A percentile compares a stretch with the other conserved stretches of the same genome.
Conservation (phyloP, 1,140 invertebrate species). For the Leptinotarsa lineolata region DNA sequence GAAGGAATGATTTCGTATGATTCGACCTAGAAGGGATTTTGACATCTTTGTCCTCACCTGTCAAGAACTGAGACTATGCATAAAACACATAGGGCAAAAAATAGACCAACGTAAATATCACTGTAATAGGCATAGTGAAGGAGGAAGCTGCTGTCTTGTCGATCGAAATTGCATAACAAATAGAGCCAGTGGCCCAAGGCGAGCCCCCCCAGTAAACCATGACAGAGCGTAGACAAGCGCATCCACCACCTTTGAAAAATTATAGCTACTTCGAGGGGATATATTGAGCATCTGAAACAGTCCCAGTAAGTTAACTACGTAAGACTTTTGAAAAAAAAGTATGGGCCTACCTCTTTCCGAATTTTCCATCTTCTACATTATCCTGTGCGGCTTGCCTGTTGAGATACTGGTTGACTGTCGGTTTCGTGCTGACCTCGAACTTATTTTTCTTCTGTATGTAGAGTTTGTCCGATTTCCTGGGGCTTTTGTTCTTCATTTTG, state of each 20-base stretch:
- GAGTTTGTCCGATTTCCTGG: conserved; percentile 48
- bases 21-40: neutral
- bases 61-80: conserved; percentile 55
- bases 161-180: conserved; percentile 45
- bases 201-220: conserved; percentile 52
- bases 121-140: conserved; percentile 53
- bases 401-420: conserved; percentile 25
- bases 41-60: conserved; percentile 39
- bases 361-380: conserved; percentile 36
- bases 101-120: conserved; percentile 51
- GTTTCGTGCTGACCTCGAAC: conserved; percentile 45
- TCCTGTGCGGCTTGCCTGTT: conserved; percentile 42
- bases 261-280: conserved; percentile 49
- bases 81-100: conserved; percentile 50
- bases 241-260: conserved; percentile 51
- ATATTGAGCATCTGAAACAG: conserved; percentile 27
- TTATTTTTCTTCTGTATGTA: conserved; percentile 54
- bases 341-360: conserved; percentile 35
- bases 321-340: neutral
- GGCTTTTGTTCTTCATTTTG: conserved; percentile 48
- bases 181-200: conserved; percentile 52
- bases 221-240: conserved; percentile 50
- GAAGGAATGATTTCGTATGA: neutral
- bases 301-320: too few species aligned
- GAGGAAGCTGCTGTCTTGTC: conserved; percentile 46